phyloP scores from a whole-genome alignment of 2,888 invertebrate species.

The Diplazon laetatorius region DNA sequence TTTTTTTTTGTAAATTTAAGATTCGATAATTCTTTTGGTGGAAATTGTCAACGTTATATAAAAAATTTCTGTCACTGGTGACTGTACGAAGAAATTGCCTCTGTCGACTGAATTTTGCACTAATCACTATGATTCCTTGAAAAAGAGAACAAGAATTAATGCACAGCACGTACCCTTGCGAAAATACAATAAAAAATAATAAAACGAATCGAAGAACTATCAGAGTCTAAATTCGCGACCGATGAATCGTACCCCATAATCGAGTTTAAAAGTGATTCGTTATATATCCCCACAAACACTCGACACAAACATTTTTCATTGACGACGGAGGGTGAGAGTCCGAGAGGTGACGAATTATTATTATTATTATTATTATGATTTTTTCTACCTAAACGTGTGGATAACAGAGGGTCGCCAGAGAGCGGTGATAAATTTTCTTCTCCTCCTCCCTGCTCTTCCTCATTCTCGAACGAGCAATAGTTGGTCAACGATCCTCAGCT shows the following conservation, averaged over 20 bases:
- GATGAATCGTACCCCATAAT: neutral
- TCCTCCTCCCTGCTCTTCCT: neutral
- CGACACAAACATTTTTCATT: conserved; percentile 2
- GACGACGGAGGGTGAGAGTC: neutral
- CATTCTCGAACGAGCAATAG: conserved; percentile 29
- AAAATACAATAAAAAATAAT: too few relatives aligned
- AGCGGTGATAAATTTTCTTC: conserved; percentile 34
- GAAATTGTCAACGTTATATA: too few relatives aligned
- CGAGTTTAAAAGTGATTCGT: conserved; percentile 14
- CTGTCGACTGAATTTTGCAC: too few relatives aligned
- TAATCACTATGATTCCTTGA: too few relatives aligned
- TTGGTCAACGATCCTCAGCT: conserved; percentile 50
- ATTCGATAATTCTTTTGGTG: too few relatives aligned
- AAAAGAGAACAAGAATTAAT: too few relatives aligned
- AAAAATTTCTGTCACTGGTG: too few relatives aligned
- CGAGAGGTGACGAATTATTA: conserved; percentile 17
- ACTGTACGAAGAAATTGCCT: too few relatives aligned
- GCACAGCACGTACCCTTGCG: too few relatives aligned
- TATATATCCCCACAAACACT: conserved; percentile 3
- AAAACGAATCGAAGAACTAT: neutral
- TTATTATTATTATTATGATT: too few relatives aligned
- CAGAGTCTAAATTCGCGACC: neutral
- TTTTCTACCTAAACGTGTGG: conserved; percentile 13
- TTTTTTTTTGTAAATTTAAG: too few relatives aligned
- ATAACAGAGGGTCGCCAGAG: conserved; percentile 3